Evolutionary conservation across 1,140 invertebrate species (phyloP).

Genomic region (Tetranychus cinnabarinus): DNA sequence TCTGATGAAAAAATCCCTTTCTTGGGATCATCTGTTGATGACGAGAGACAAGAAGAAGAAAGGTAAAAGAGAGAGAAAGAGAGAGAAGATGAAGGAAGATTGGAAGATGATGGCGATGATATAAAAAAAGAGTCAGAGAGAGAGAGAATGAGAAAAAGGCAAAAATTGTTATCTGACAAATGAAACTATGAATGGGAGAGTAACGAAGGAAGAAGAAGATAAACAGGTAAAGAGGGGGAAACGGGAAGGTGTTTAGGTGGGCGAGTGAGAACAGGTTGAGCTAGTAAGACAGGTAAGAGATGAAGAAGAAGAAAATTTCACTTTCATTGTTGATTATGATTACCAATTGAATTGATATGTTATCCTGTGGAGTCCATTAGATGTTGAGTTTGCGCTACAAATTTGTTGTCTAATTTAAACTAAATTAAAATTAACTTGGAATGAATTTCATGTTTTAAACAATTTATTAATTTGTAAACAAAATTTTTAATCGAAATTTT

Average conservation of each 20-base stretch:
- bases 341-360: neutral
- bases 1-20: neutral
- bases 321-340: neutral
- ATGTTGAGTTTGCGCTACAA: too few relatives aligned
- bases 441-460: too few relatives aligned
- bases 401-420: too few relatives aligned
- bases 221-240: too few relatives aligned
- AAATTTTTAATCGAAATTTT: too few relatives aligned
- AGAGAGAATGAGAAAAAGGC: neutral
- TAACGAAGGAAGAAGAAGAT: slow-evolving; percentile 12
- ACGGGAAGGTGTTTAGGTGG: too few relatives aligned
- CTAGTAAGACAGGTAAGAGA: neutral
- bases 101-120: neutral
- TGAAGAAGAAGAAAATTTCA: neutral
- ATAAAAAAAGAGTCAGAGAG: too few relatives aligned
- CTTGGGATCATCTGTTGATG: neutral
- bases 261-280: too few relatives aligned
- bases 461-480: too few relatives aligned
- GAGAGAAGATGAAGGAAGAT: neutral
- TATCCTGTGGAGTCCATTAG: too few relatives aligned
- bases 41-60: neutral
- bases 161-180: slow-evolving; percentile 8
- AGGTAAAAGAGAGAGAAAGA: neutral
- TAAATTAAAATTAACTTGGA: too few relatives aligned
- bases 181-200: slow-evolving; percentile 5